Evolutionary conservation across 2,888 invertebrate species (phyloP), one percentile per base, ranked within the genome.

Genomic region (Agriopis leucophaearia): DNA sequence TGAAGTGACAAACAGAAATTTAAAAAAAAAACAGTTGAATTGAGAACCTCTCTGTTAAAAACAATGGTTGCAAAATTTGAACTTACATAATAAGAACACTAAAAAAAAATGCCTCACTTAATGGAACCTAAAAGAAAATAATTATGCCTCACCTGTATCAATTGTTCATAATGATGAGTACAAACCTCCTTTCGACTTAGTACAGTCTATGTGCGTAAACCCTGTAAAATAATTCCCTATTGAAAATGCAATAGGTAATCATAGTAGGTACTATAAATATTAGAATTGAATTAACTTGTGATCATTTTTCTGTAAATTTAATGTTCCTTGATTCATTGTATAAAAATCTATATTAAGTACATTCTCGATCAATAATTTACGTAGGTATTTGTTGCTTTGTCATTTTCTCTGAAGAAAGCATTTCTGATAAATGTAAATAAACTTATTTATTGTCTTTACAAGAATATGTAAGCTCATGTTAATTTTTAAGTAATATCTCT

Each of bases 401-500:
- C 15, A 61, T 56, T 48, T 48, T 45, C 64, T 64, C 54, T 64
- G 60, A 66, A 66, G 27, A 71, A 55, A 65, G 40, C 45, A 52
- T 48, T 67, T 58, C 61, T 65, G 58, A 60, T 71, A 58, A 64
- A 64, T 72, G 72, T 74, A 74, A 71, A 72, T 74, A 68, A 57
- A 62, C 47, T 61, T 69, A 60, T 69, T 65, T 69, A 68, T 62
- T 69, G 84, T 88, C 86, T 81, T 85, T 87, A 78, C 81, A 78
- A 81, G 83, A 80, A 76, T 60, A 71, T 78, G 82, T 87, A 85
- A 87, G 85, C 80, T 84, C 69, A 85, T 83, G 84, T 90, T 90
- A 85, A 86, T 85, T 88, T 82, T 85, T 90, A 89, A 88, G 87
- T 87, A 83, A 88, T 88, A 90, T 84, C 74, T 90, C 77, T 91